Evolutionary conservation across 2,113 vertebrate genomes (phyloP), one percentile per base, ranked within the genome.

Genomic region (Brachirus orientalis): DNA sequence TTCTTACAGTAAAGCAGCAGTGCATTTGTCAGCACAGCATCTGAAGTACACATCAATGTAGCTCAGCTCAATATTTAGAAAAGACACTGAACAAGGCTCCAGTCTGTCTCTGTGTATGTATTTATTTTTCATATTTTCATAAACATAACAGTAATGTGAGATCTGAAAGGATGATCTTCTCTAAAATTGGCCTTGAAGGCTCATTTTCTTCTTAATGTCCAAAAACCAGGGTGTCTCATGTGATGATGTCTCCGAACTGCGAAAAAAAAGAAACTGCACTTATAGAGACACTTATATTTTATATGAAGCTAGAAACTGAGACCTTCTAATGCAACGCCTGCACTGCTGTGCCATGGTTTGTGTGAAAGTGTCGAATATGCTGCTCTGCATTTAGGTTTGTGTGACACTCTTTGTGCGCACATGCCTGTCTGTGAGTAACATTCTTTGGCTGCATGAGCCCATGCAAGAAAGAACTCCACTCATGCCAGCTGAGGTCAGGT

Each of bases 401-500:
- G 44, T 70, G 56, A 71, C 52, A 47, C 14, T 11, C 18, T 66
- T 41, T 36, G 22, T 47, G 47, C 35, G 36, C 46, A 14, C 35
- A 38, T 38, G n/a, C n/a, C n/a, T n/a, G n/a, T n/a, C n/a, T 63
- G 53, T 46, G 67, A 72, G 55, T 58, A 53, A 58, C 56, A 82
- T 79, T 85, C 62, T 55, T 69, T 50, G 59, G 52, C 41, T 75
- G 58, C 74, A 38, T 62, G 72, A 78, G 52, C 33, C 41, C 28
- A 7, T 38, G 43, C 3, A 5, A 72, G 58, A 69, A 55, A 51
- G 43, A 47, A 52, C 52, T 54, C 47, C 17, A 66, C 51, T 83
- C 62, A 53, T 59, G 72, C 51, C 73, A 71, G 77, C 79, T 84
- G 68, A 84, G 87, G 86, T 86, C 89, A 88, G 72, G 60, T 44